Percentiles rank a stretch among this genome's conserved stretches.
Evolutionary conservation across 2,113 vertebrate species (phyloP).

Genomic region (Neoarius graeffei): DNA sequence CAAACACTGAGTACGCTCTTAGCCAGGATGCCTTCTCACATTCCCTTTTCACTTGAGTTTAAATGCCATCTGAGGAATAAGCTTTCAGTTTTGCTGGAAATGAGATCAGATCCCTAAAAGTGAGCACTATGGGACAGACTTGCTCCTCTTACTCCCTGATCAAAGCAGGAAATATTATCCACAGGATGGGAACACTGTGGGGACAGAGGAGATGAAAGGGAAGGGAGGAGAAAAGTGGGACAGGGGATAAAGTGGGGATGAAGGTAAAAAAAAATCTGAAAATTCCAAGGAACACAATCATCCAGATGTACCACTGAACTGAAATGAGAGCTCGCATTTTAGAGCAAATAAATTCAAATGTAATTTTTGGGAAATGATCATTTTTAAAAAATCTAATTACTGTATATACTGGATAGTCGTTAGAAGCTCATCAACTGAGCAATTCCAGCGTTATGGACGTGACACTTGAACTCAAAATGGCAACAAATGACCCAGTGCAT

Average conservation of each 20-base stretch:
- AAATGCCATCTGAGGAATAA: conserved; percentile 11
- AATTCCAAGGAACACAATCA: neutral
- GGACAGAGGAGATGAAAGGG: neutral
- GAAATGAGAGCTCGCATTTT: neutral
- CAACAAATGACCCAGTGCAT: too few relatives aligned
- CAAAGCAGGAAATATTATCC: conserved; percentile 16
- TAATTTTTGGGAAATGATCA: neutral
- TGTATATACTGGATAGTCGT: neutral
- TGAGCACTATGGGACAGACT: conserved; percentile 1
- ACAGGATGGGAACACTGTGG: conserved; percentile 4
- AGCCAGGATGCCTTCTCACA: neutral
- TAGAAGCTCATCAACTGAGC: neutral
- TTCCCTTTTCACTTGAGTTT: neutral
- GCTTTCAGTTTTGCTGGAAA: conserved; percentile 9
- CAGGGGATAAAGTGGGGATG: neutral
- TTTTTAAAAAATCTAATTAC: neutral
- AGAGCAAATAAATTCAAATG: neutral
- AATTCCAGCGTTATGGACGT: too few relatives aligned
- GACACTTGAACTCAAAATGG: too few relatives aligned
- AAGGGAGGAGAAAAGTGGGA: neutral
- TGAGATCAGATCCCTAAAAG: conserved; percentile 19
- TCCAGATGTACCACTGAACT: neutral
- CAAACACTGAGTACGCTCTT: neutral
- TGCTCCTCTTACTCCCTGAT: conserved; percentile 3
- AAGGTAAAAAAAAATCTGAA: neutral